A percentile compares a stretch with the other conserved stretches of the same genome.
These are phyloP conservation scores for Pelochelys cantorii DNA, from an alignment of 2,797 vertebrate species.

Conservation along the genomic window DNA sequence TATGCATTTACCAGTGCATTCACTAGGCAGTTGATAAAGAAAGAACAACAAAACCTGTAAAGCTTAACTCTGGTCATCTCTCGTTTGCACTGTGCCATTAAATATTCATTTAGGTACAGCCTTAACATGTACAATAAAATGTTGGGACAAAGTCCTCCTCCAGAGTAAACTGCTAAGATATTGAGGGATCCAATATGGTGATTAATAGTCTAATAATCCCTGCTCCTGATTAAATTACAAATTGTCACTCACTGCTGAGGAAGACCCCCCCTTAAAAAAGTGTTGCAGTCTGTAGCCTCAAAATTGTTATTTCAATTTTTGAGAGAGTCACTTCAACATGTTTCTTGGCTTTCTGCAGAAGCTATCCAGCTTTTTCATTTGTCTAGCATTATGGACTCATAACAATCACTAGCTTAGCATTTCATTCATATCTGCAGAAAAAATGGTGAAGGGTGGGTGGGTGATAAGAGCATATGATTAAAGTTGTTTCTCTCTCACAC, in stretches of 20 bases:
- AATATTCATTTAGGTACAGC: neutral
- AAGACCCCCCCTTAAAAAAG: neutral
- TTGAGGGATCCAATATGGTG: neutral
- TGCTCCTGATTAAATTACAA: neutral
- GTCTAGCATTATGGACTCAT: neutral
- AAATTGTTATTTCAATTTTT: neutral
- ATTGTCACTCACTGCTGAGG: neutral
- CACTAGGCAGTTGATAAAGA: neutral
- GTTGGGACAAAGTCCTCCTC: neutral
- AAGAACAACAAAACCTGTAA: neutral
- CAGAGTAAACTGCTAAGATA: neutral
- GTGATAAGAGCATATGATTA: neutral
- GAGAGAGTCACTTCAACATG: neutral
- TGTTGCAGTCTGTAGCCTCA: neutral
- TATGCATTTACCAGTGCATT: neutral
- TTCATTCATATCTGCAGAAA: neutral
- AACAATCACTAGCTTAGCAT: fast-evolving
- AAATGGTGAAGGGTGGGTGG: neutral
- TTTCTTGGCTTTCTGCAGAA: neutral
- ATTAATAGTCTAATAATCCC: no score
- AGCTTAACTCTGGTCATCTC: neutral
- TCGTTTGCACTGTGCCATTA: neutral
- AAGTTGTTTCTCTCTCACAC: neutral
- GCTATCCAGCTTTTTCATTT: neutral
- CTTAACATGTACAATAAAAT: neutral